Evolutionary conservation across 2,113 vertebrate genomes (phyloP).

Genomic region (Ciconia stormi): DNA sequence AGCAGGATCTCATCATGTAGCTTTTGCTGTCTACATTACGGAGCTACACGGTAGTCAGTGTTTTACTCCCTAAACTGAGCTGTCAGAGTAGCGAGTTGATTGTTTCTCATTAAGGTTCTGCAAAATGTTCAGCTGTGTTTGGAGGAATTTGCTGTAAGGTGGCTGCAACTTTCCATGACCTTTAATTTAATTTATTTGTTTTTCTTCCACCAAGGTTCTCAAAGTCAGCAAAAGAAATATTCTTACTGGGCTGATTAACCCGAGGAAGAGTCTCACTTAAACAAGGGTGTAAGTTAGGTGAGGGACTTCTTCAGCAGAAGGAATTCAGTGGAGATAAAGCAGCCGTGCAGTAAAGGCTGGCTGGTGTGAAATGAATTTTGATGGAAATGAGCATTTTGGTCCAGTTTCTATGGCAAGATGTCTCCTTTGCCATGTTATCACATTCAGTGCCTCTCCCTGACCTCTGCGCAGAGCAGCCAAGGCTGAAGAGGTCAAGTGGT

Average conservation of each 20-base stretch:
- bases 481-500: background rate
- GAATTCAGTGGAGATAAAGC: background rate
- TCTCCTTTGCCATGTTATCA: background rate
- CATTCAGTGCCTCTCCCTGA: background rate
- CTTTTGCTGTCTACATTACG: background rate
- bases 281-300: background rate
- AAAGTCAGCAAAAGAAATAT: slow-evolving; percentile 41
- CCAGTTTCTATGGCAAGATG: background rate
- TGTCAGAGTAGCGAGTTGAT: background rate
- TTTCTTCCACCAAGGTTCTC: background rate
- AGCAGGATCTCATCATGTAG: background rate
- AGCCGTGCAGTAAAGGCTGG: accelerated
- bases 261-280: background rate
- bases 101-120: slow-evolving; percentile 11
- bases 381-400: background rate
- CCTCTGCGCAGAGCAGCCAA: background rate
- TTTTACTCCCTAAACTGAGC: background rate
- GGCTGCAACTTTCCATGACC: slow-evolving; percentile 12
- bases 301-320: background rate
- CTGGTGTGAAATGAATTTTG: background rate
- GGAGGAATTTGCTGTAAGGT: background rate
- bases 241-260: slow-evolving; percentile 1
- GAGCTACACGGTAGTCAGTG: background rate
- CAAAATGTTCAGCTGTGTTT: background rate
- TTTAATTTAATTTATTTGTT: slow-evolving; percentile 49